Evolutionary conservation across 1,140 invertebrate genomes (phyloP).

Genomic region (Halesus radiatus): DNA sequence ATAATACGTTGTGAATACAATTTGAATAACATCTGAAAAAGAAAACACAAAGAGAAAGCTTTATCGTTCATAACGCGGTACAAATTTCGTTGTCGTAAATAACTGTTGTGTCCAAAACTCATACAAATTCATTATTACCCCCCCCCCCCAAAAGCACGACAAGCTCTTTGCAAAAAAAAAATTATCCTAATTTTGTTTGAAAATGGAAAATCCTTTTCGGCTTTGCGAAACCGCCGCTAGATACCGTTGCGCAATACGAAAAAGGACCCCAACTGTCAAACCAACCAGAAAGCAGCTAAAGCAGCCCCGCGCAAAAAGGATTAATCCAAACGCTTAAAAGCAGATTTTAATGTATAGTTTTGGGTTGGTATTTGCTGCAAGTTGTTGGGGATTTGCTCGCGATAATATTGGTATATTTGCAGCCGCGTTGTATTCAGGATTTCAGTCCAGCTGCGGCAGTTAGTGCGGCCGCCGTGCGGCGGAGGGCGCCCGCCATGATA

Average conservation of each 20-base stretch:
- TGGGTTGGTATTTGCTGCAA: neutral
- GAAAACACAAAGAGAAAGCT: no score
- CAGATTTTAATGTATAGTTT: neutral
- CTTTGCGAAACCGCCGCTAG: constrained; percentile 14
- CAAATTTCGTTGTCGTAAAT: no score
- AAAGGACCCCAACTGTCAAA: neutral
- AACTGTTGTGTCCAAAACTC: no score
- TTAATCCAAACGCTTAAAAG: neutral
- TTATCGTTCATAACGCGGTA: no score
- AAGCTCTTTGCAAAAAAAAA: no score
- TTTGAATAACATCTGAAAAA: no score
- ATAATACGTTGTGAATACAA: no score
- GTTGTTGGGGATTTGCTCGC: neutral
- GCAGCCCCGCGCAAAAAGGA: constrained; percentile 14
- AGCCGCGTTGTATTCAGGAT: neutral
- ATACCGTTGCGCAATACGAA: constrained; percentile 3
- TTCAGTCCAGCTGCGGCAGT: constrained; percentile 39
- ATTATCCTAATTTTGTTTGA: neutral
- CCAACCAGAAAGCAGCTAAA: neutral
- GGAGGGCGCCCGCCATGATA: neutral
- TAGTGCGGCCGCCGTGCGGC: constrained; percentile 5
- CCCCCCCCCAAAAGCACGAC: no score
- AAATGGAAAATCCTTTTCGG: constrained; percentile 1
- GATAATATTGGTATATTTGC: neutral
- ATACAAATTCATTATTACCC: no score